Evolutionary conservation across 2,888 invertebrate genomes (phyloP).

Genomic region (Chloromyia formosa): DNA sequence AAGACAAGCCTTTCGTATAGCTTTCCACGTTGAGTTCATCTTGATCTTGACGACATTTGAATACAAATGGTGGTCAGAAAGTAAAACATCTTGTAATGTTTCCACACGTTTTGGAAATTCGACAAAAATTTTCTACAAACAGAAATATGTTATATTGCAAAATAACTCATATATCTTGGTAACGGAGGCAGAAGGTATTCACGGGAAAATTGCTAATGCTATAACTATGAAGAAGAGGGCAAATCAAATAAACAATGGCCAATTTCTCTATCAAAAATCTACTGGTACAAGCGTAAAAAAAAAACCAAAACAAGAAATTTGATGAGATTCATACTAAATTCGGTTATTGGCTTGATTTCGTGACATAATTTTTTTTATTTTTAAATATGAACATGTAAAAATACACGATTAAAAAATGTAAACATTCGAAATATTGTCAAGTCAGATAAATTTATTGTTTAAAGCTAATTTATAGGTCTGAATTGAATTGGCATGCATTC

Average conservation of each 20-base stretch:
- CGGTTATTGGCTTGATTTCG: background rate
- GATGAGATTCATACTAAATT: background rate
- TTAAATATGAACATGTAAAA: too few relatives aligned
- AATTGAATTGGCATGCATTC: too few relatives aligned
- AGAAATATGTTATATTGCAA: background rate
- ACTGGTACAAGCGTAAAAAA: background rate
- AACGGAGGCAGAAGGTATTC: background rate
- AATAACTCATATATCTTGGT: background rate
- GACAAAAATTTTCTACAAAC: background rate
- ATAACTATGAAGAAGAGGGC: too few relatives aligned
- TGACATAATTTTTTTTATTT: background rate
- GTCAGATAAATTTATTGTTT: too few relatives aligned
- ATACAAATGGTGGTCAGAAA: conserved; percentile 32
- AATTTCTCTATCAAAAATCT: background rate
- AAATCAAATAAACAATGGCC: background rate
- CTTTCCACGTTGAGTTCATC: background rate
- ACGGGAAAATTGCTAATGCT: too few relatives aligned
- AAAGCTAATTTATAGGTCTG: too few relatives aligned
- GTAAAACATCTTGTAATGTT: conserved; percentile 1
- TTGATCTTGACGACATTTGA: conserved; percentile 35
- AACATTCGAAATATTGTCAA: too few relatives aligned
- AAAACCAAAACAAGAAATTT: too few relatives aligned
- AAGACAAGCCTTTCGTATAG: too few relatives aligned
- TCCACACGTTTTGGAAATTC: background rate
- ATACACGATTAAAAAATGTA: too few relatives aligned